These are phyloP conservation scores for Gobio gobio DNA, from an alignment of 2,113 vertebrate species.

Conservation along the genomic window DNA sequence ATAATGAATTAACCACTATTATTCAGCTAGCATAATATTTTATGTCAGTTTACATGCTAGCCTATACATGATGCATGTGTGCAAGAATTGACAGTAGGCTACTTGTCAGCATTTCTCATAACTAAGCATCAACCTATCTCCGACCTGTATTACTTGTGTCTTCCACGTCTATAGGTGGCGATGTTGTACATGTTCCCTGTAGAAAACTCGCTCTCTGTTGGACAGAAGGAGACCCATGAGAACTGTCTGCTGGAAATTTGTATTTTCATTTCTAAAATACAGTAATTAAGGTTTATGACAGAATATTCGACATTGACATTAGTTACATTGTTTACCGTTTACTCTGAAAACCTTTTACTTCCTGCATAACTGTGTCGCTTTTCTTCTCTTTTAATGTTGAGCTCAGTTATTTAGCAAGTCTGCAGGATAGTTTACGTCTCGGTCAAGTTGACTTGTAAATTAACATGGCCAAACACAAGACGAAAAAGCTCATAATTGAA, in stretches of 20 bases:
- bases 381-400: not conserved
- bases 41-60: not conserved
- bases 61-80: too few relatives aligned
- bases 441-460: slow-evolving; percentile 48
- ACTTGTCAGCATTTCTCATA: not conserved
- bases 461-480: slow-evolving; percentile 67
- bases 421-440: not conserved
- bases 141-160: not conserved
- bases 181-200: not conserved
- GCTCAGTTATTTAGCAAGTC: not conserved
- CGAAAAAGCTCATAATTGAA: slow-evolving; percentile 68
- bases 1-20: not conserved
- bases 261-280: not conserved
- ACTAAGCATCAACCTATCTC: not conserved
- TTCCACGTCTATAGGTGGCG: slow-evolving; percentile 18
- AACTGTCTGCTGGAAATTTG: not conserved
- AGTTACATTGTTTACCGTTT: not conserved
- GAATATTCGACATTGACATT: not conserved
- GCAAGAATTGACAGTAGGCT: too few relatives aligned
- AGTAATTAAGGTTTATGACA: not conserved
- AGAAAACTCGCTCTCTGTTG: not conserved
- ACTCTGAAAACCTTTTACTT: not conserved
- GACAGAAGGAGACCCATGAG: not conserved
- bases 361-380: not conserved
- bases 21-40: not conserved